phyloP scores from a whole-genome alignment of 2,113 vertebrate species.

The Spea multiplicata region DNA sequence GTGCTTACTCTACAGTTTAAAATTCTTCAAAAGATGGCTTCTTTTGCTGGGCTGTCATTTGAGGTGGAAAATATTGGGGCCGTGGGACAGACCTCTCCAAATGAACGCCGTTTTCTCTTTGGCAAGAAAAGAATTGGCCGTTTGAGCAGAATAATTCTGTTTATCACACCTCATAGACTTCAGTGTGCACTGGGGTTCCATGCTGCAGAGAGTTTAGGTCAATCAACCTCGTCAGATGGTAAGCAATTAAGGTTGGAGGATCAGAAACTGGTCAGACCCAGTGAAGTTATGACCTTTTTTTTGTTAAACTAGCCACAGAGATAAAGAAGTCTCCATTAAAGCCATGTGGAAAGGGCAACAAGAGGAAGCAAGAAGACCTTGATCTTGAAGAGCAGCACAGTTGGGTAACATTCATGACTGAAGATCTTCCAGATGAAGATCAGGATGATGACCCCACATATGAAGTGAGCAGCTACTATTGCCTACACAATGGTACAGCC shows the following conservation, averaged over 20 bases:
- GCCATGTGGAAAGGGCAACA: constrained; percentile 69
- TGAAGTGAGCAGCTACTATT: constrained; percentile 52
- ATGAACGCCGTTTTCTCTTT: constrained; percentile 45
- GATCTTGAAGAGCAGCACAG: constrained; percentile 63
- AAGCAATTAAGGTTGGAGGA: background rate
- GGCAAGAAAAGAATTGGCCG: constrained; percentile 62
- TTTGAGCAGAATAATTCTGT: constrained; percentile 59
- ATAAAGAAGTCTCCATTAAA: constrained; percentile 58
- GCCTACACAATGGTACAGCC: too few relatives aligned
- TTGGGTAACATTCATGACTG: constrained; percentile 65
- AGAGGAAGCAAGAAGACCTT: constrained; percentile 75
- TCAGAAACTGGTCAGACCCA: too few relatives aligned
- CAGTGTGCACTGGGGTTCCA: constrained; percentile 64
- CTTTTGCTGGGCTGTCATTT: background rate
- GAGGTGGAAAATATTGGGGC: background rate
- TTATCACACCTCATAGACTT: constrained; percentile 61
- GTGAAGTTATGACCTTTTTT: background rate
- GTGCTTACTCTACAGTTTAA: constrained; percentile 49
- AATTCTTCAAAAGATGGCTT: constrained; percentile 35
- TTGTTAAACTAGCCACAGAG: constrained; percentile 58
- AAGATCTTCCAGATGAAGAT: constrained; percentile 64
- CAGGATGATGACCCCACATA: constrained; percentile 54
- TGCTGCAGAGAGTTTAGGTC: constrained; percentile 59
- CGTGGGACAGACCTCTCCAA: fast-evolving
- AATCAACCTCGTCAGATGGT: constrained; percentile 63